Base-by-base conservation (phyloP, 2,888 invertebrate species). In the Synergus laeviventris region DNA sequence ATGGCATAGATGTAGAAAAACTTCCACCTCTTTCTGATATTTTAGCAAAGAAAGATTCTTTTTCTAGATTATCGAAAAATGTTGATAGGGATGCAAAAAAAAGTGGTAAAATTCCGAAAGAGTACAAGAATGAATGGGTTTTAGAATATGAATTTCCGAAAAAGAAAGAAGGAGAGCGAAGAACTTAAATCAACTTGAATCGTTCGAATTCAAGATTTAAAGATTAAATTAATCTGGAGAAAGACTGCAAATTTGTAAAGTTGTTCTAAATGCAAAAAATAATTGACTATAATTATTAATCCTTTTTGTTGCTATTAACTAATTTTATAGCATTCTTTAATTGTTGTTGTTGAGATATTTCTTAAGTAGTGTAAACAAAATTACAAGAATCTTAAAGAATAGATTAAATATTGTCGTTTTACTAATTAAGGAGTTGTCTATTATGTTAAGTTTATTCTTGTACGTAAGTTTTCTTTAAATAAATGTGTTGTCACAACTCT, bases 71-170 rank as follows among this genome's bases (percentile, higher is more conserved):
- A 39, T 76, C 81, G n/a, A 91, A 92, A 83, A 91, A 91, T 82
- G 91, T 91, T 60, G 89, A 91, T 82, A 86, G 91, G 76, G 89
- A 91, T 76, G 89, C 91, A 74, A 88, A 91, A 81, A 89, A 92
- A 85, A 91, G 91, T 16, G 91, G 89, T 75, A 90, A 91, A 81
- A 91, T 91, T 7, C 92, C 92, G 83, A 91, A 92, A 8, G 91
- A 91, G 59, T 92, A 92, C 76, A 92, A 91, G 49, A 93, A 93
- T 81, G 91, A 91, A 88, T 93, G 93, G 93, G 92, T 92, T 16
- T 87, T 93, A 59, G 92, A 93, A 87, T 93, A 93, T 86, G 91
- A 91, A 75, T 91, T 92, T 85, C 92, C 92, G 18, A 78, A 90
- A 74, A 76, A 76, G 18, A 81, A 78, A 74, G 66, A 56, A 36